phyloP scores from a whole-genome alignment of 2,113 vertebrate species.

The Apodemus sylvaticus region DNA sequence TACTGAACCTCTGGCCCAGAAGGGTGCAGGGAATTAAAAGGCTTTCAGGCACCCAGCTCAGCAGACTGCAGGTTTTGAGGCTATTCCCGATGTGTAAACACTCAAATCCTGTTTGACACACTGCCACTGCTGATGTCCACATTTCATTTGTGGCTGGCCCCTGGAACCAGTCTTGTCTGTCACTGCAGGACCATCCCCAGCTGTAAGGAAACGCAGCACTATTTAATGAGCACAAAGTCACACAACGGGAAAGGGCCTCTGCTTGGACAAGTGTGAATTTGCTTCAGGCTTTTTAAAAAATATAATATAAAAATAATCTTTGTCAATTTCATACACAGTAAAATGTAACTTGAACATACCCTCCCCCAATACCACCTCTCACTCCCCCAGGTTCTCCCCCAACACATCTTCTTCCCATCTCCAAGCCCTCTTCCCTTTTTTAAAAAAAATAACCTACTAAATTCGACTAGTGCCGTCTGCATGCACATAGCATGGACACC shows the following conservation, averaged over 20 bases:
- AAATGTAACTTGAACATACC: not conserved
- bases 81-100: constrained; percentile 18
- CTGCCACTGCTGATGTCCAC: not conserved
- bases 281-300: not conserved
- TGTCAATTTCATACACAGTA: not conserved
- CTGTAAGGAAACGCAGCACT: not conserved
- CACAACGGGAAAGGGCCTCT: not conserved
- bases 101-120: constrained; percentile 9
- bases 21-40: not conserved
- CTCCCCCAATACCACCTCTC: not conserved
- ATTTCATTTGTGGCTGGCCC: not conserved
- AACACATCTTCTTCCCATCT: not conserved
- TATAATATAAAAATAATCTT: not conserved
- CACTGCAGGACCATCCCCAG: not conserved
- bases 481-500: not conserved
- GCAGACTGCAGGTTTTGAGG: not conserved
- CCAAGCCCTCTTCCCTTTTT: not conserved
- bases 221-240: not conserved
- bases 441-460: not conserved
- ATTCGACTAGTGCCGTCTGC: not conserved
- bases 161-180: not conserved
- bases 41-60: constrained; percentile 24
- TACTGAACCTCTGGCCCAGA: not conserved
- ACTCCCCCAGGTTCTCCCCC: not conserved
- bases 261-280: not conserved